These are phyloP conservation scores for Dynastes tityus DNA, from an alignment of 2,888 invertebrate species.

Conservation along the genomic window DNA sequence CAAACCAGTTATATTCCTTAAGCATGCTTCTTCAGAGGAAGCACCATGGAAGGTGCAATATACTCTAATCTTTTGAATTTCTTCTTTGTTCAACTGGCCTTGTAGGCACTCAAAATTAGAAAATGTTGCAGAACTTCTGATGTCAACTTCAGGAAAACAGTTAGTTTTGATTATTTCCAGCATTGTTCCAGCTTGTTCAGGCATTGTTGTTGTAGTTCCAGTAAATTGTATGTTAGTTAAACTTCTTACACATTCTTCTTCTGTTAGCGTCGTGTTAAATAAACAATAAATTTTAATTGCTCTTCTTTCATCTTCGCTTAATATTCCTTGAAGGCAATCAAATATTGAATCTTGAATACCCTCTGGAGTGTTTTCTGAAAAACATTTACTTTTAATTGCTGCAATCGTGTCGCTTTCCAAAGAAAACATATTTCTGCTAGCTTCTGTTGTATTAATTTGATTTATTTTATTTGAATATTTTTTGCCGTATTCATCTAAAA, in stretches of 20 bases:
- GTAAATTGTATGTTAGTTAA: background rate
- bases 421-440: background rate
- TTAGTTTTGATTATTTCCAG: background rate
- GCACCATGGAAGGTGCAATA: background rate
- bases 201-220: background rate
- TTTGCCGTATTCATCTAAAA: constrained; percentile 11
- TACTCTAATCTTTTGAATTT: background rate
- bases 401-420: background rate
- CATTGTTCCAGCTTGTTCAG: background rate
- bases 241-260: background rate
- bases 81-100: background rate
- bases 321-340: constrained; percentile 18
- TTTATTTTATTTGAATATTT: constrained; percentile 7
- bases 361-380: background rate
- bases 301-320: background rate
- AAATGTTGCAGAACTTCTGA: background rate
- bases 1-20: constrained; percentile 9
- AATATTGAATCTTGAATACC: background rate
- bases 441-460: background rate
- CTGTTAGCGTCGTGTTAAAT: background rate
- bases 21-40: constrained; percentile 1
- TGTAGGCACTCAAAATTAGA: constrained; percentile 14
- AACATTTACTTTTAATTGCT: constrained; percentile 3
- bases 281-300: constrained; percentile 2
- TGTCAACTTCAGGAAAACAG: background rate